Evolutionary conservation across 2,888 invertebrate genomes (phyloP), one percentile per base, ranked within the genome.

Genomic region (Parnassius apollo): DNA sequence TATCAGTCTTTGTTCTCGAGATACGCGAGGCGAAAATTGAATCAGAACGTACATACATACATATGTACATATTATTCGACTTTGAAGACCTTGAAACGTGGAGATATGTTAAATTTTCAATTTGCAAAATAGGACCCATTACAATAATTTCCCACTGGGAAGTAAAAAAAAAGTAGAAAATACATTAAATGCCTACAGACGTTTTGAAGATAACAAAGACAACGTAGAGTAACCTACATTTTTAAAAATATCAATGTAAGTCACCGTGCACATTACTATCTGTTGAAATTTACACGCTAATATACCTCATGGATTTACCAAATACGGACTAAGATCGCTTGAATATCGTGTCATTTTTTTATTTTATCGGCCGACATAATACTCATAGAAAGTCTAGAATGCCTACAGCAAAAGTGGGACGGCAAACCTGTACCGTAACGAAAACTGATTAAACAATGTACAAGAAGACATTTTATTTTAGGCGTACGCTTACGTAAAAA

Each of bases 341-440:
- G 61, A 42, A 22, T 11, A 18, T 13, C 42, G 22, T 52, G 59
- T 52, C 13, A 46, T n/a, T 18, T 52, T 48, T 52, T 57, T 49
- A 18, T 61, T 46, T 62, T 62, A 57, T 53, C 57, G 18, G 12
- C 10, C 51, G 48, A 22, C 48, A 48, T 48, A 22, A 44, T 7
- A 49, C 45, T 48, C 25, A 53, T 57, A 57, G 61, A 62, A 62
- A 62, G 61, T 57, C 61, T 62, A 62, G 57, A 57, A 62, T 53
- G 46, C 52, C 45, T 46, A 57, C 42, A 46, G n/a, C 12, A 48
- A 57, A 62, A 46, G 48, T 62, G 48, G 61, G 42, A 57, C 61
- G 9, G 46, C 46, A 18, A 62, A 62, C 57, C 53, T 57, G 52
- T 61, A 51, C 25, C 48, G 54, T 51, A 42, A 62, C 57, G 50